A percentile compares a stretch with the other conserved stretches of the same genome.
Evolutionary conservation across 2,113 vertebrate species (phyloP).

Genomic region (Macquaria australasica): DNA sequence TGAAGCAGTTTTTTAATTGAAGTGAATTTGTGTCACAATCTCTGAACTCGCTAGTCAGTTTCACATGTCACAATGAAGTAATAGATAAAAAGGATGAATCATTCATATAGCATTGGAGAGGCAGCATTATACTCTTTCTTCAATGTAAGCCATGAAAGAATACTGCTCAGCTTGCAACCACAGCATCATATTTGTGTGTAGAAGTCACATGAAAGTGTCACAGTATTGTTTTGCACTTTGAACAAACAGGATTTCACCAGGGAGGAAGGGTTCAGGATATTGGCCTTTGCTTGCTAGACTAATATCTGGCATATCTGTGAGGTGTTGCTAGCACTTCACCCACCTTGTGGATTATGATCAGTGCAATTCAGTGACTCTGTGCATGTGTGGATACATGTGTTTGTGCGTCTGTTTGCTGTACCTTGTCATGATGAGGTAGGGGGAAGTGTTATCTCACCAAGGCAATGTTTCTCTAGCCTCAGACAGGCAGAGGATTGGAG

Average conservation of each 20-base stretch:
- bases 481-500: constrained; percentile 70
- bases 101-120: neutral
- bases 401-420: constrained; percentile 38
- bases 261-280: constrained; percentile 19
- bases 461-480: constrained; percentile 68
- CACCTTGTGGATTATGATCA: constrained; percentile 46
- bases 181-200: neutral
- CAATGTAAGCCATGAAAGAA: neutral
- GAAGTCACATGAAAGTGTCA: constrained; percentile 22
- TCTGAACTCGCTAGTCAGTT: neutral
- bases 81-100: neutral
- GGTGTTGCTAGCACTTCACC: constrained; percentile 40
- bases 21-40: neutral
- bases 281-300: constrained; percentile 24
- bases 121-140: neutral
- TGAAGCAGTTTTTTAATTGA: constrained; percentile 12
- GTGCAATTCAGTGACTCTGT: constrained; percentile 20
- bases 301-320: constrained; percentile 39
- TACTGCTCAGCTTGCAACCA: constrained; percentile 5
- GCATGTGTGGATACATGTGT: constrained; percentile 7
- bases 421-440: constrained; percentile 41
- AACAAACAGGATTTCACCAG: constrained; percentile 11
- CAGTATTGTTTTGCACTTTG: constrained; percentile 22
- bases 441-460: constrained; percentile 69
- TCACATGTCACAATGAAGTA: neutral